These are phyloP conservation scores for Oreohelix idahoensis DNA, from an alignment of 1,140 invertebrate species.

Conservation along the genomic window DNA sequence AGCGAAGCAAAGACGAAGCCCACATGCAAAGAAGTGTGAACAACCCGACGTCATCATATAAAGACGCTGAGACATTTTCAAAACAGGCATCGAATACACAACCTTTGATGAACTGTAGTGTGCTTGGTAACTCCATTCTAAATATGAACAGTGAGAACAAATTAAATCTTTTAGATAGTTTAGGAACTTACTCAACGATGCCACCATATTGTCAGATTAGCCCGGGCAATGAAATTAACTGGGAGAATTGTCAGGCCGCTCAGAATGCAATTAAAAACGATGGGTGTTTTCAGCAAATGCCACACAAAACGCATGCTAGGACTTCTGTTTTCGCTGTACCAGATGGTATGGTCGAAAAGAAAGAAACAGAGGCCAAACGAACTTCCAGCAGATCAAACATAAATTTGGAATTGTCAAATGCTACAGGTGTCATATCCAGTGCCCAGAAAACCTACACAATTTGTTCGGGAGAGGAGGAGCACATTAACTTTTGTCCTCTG, in stretches of 20 bases:
- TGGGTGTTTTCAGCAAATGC: background rate
- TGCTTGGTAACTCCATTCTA: background rate
- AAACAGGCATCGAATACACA: background rate
- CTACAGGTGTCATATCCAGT: background rate
- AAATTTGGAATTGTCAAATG: background rate
- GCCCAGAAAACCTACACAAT: too few species aligned
- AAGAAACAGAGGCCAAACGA: background rate
- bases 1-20: background rate
- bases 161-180: background rate
- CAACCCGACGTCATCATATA: background rate
- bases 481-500: too few species aligned
- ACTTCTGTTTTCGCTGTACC: background rate
- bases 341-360: background rate
- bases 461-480: too few species aligned
- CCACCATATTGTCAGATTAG: background rate
- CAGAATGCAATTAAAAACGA: background rate
- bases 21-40: background rate
- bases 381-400: background rate
- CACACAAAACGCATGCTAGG: background rate
- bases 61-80: background rate
- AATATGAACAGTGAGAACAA: background rate
- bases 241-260: background rate
- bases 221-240: background rate
- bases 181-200: background rate
- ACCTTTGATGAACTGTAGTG: background rate